phyloP scores from a whole-genome alignment of 2,113 vertebrate genomes.

The Phrynosoma platyrhinos region DNA sequence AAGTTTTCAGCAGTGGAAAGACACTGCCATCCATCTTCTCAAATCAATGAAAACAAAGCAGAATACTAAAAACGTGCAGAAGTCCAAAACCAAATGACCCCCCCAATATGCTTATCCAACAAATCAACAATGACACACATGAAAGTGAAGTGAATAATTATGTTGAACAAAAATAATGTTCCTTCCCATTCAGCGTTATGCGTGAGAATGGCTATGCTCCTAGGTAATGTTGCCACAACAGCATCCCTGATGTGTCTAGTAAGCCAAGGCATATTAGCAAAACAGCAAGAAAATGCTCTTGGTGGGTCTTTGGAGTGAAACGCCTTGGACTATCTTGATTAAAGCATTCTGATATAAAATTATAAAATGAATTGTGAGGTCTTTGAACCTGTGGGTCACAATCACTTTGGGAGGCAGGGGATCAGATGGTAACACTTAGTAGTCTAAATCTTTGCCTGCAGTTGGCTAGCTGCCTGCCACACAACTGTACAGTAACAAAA shows the following conservation, averaged over 20 bases:
- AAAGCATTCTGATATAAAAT: background rate
- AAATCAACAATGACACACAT: background rate
- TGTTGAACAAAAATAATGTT: background rate
- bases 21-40: background rate
- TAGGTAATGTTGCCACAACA: background rate
- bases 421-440: slow-evolving; percentile 55
- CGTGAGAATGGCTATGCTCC: background rate
- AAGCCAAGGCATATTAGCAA: background rate
- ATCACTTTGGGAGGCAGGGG: slow-evolving; percentile 50
- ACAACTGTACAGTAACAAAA: slow-evolving; percentile 66
- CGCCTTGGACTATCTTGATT: slow-evolving; percentile 6
- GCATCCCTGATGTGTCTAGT: background rate
- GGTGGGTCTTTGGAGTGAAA: slow-evolving; percentile 7
- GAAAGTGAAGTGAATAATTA: background rate
- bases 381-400: slow-evolving; percentile 41
- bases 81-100: background rate
- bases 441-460: slow-evolving; percentile 19
- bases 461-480: slow-evolving; percentile 68
- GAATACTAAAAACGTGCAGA: background rate
- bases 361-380: slow-evolving; percentile 18
- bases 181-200: background rate
- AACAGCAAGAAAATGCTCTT: background rate
- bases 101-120: background rate
- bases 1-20: background rate
- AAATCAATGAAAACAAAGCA: background rate